Base-by-base conservation (phyloP, 92 coral and sea anemone genomes). In the Parazoanthus atlanticus region DNA sequence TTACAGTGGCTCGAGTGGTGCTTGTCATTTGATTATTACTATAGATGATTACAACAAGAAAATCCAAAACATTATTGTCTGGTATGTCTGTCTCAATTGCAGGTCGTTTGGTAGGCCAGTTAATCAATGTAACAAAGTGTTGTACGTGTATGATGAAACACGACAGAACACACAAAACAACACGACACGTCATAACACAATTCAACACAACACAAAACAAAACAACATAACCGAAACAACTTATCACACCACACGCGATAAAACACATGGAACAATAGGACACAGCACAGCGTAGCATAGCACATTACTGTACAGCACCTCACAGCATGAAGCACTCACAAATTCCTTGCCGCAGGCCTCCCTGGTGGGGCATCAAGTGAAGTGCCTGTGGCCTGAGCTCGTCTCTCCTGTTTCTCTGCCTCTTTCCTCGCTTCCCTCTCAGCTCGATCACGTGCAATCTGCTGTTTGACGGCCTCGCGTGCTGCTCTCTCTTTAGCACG, bases 381-480 rank as follows among this genome's bases (percentile, higher is more conserved):
- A 13, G 75, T 34, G 36, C 56, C 4, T 29, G 83, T 64, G 13
- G 73, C 88, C 41, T 90, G 94, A 52, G 93, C 81, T 8, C 29
- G 93, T 90, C 93, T 91, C 76, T 96, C 98, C 80, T 90, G 93
- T 71, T 90, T 31, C 56, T 96, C 98, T 13, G 90, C 90, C 88
- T 88, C 92, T 86, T 91, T 86, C 69, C 91, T 90, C 0, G 97
- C 99, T 81, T 93, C 96, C 61, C 97, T 88, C 81, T 96, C 99
- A 34, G 98, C 98, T 79, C 89, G 94, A 85, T 96, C 99, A 77
- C 91, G 94, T 15, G 95, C 96, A 61, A 96, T 96, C 92, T 95
- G 96, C 78, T 95, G 93, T 40, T 93, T 92, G 56, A 96, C 93
- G 15, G 96, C 97, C 79, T 95, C 98, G 13, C 96, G 91, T 6